Percentiles rank a stretch among this genome's conserved stretches.
Evolutionary conservation across 2,797 vertebrate species (phyloP).

Genomic region (Malacoctenus gilli): DNA sequence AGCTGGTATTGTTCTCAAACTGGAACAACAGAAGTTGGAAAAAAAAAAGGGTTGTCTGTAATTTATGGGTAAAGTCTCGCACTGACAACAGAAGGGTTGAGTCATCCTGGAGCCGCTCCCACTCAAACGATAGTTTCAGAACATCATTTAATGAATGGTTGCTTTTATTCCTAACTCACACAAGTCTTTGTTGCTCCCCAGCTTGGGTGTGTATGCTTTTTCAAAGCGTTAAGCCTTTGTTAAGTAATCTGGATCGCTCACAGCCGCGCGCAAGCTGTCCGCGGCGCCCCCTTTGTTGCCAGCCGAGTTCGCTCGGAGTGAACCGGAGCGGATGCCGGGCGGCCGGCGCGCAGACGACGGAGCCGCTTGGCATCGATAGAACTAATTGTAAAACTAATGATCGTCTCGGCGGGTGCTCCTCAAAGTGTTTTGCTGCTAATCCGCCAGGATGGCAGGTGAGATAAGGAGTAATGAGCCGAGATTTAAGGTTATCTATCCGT

Average conservation of each 20-base stretch:
- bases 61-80: constrained; percentile 20
- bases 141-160: constrained; percentile 26
- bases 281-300: not conserved
- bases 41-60: constrained; percentile 12
- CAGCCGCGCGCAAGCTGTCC: constrained; percentile 3
- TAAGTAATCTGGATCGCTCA: not conserved
- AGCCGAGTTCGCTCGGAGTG: constrained; percentile 16
- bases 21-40: not conserved
- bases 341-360: too few relatives aligned
- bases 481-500: constrained; percentile 53
- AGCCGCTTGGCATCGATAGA: constrained; percentile 53
- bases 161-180: constrained; percentile 18
- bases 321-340: constrained; percentile 20
- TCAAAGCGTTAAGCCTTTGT: not conserved
- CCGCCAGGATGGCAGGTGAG: constrained; percentile 37
- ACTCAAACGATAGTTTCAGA: constrained; percentile 20
- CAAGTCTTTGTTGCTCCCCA: not conserved
- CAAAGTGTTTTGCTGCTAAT: constrained; percentile 49
- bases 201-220: constrained; percentile 9
- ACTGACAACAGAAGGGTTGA: constrained; percentile 16
- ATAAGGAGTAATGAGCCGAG: constrained; percentile 61
- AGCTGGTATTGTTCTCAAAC: not conserved
- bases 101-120: constrained; percentile 5
- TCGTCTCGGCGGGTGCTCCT: constrained; percentile 38
- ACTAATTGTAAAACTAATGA: constrained; percentile 61